A percentile compares a stretch with the other conserved stretches of the same genome.
phyloP scores from a whole-genome alignment of 1,140 invertebrate genomes.

The Latrodectus geometricus region DNA sequence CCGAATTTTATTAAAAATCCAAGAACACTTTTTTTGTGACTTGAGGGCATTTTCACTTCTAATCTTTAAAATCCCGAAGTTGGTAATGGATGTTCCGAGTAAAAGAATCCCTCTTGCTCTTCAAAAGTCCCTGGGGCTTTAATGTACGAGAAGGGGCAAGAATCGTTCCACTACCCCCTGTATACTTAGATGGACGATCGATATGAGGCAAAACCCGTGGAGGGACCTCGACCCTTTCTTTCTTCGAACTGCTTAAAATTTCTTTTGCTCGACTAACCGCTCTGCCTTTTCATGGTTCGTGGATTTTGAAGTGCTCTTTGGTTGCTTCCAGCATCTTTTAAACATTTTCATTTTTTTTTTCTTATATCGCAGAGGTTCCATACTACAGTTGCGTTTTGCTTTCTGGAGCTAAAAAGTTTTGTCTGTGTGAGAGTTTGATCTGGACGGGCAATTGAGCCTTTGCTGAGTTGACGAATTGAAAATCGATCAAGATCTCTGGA shows the following conservation, averaged over 20 bases:
- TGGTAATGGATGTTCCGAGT: neutral
- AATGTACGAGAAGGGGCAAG: neutral
- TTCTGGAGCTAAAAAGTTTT: too few relatives aligned
- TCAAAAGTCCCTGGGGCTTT: neutral
- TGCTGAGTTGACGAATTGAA: too few relatives aligned
- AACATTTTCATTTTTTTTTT: neutral
- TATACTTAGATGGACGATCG: neutral
- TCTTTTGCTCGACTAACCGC: neutral
- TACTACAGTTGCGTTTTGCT: too few relatives aligned
- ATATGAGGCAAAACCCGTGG: neutral
- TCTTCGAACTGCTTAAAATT: neutral
- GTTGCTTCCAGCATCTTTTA: neutral
- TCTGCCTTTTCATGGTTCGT: neutral
- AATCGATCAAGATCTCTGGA: too few relatives aligned
- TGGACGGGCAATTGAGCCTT: too few relatives aligned
- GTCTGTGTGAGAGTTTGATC: too few relatives aligned
- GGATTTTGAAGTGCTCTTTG: neutral
- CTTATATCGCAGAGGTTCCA: too few relatives aligned
- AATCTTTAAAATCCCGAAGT: neutral
- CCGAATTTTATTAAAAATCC: conserved; percentile 1
- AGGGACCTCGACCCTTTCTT: neutral
- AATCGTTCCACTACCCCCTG: neutral
- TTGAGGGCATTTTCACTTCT: neutral
- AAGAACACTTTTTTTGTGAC: neutral
- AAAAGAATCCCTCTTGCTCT: neutral